phyloP scores from a whole-genome alignment of 2,888 invertebrate genomes.

The Drepana falcataria region DNA sequence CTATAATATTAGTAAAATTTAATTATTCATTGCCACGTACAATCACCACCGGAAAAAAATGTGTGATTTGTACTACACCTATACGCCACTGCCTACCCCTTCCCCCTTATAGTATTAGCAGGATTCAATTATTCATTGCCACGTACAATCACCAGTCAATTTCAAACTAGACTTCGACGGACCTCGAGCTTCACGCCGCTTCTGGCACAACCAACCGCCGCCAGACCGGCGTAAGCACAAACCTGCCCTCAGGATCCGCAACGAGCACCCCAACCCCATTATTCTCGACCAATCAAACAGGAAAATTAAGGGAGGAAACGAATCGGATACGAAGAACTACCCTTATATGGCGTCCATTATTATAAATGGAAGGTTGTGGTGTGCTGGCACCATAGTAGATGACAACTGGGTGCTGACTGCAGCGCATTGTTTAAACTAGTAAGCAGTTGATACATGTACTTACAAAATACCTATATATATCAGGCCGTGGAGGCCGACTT shows the following conservation, averaged over 20 bases:
- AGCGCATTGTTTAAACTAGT: constrained; percentile 71
- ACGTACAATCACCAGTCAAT: constrained; percentile 7
- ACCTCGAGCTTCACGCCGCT: neutral
- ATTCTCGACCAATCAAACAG: constrained; percentile 16
- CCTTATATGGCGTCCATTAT: constrained; percentile 68
- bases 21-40: no score
- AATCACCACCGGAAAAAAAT: no score
- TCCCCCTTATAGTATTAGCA: no score
- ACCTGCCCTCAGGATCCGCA: constrained; percentile 31
- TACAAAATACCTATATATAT: neutral
- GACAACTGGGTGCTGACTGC: constrained; percentile 67
- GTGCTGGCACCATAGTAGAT: constrained; percentile 65
- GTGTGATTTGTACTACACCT: no score
- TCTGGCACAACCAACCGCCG: neutral
- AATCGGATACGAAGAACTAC: constrained; percentile 49
- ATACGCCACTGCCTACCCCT: no score
- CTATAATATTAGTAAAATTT: no score
- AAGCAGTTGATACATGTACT: constrained; percentile 23
- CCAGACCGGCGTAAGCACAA: constrained; percentile 15
- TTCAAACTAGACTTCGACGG: constrained; percentile 24
- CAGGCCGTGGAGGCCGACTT: no score
- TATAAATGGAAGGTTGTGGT: constrained; percentile 65
- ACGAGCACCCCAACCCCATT: constrained; percentile 24
- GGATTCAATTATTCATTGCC: no score
- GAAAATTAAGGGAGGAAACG: constrained; percentile 45